These are phyloP conservation scores for Pegea sp. DNA, from an alignment of 23 tunicate genomes.

Conservation along the genomic window DNA sequence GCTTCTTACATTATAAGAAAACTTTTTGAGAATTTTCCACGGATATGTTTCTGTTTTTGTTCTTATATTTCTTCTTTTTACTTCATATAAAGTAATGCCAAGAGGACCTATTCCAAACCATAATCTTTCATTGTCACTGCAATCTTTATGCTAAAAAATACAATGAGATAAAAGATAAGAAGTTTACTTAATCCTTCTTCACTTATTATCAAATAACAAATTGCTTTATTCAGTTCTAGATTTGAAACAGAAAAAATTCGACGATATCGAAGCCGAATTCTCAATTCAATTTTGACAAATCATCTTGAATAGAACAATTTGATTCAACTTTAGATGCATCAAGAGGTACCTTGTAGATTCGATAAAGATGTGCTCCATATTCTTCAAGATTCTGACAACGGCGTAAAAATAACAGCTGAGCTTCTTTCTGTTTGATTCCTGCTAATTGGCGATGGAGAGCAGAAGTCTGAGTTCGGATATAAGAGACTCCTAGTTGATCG, in stretches of 20 bases:
- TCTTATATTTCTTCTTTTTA: conserved; percentile 4
- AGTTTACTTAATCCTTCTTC: no score
- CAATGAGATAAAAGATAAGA: background rate
- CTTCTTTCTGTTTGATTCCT: conserved; percentile 19
- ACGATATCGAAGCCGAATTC: no score
- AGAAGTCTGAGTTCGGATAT: conserved; percentile 5
- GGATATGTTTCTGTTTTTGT: conserved; percentile 10
- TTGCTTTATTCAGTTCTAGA: no score
- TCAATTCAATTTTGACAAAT: no score
- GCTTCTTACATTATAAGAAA: conserved; percentile 9
- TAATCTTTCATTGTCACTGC: conserved; percentile 11
- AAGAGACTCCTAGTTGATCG: conserved; percentile 6
- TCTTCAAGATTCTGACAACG: conserved; percentile 17
- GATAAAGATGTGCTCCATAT: conserved; percentile 24
- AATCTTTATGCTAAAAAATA: conserved; percentile 9
- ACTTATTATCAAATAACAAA: no score
- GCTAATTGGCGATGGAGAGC: conserved; percentile 29
- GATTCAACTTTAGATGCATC: no score
- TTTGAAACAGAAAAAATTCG: no score
- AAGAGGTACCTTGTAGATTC: conserved; percentile 17
- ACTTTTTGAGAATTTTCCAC: conserved; percentile 22
- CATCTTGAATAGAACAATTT: no score
- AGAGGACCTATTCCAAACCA: conserved; percentile 31
- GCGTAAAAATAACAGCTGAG: conserved; percentile 14
- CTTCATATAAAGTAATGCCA: conserved; percentile 23